Evolutionary conservation across 2,797 vertebrate species (phyloP), one percentile per base, ranked within the genome.

Genomic region (Notolepis coatsorum): DNA sequence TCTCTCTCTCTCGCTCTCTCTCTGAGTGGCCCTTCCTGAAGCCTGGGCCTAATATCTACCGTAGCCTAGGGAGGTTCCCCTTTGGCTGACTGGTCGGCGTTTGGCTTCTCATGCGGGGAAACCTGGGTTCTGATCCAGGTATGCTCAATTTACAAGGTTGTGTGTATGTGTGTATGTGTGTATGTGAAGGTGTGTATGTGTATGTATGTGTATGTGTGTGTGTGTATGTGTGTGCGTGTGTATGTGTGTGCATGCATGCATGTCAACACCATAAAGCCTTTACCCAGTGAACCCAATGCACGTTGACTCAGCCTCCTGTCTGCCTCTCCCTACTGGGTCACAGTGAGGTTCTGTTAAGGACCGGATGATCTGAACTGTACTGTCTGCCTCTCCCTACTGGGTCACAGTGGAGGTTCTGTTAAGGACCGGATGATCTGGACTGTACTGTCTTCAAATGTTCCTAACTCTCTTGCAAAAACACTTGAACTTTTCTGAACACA

Each of bases 401-500:
- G 7, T 31, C 9, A 13, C 10, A 10, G 30, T 35, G 31, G 31
- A 9, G 31, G n/a, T 20, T 20, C 3, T 49, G 5, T 37, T 38
- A 20, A 39, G 13, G n/a, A 51, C 30, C 38, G 15, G 33, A 12
- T 50, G 9, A 63, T 64, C 27, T 41, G 7, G 17, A 30, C 6
- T 10, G 10, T 5, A 30, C 10, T 21, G 41, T 24, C 21, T 60
- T 31, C 6, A 49, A 3, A 6, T 27, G 23, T 53, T n/a, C 45
- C 25, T 20, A 5, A 12, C 24, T 51, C 45, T 30, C 30, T 50
- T 53, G 38, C 27, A 56, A 71, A 65, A 77, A 24, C 42, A 9
- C 39, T 61, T 15, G 37, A 58, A 41, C 28, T 21, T 59, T 61
- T n/a, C n/a, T 20, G 12, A 25, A 53, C 15, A 30, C 38, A 43